These are phyloP conservation scores for Caenorhabditis panamensis DNA, from an alignment of 2,888 invertebrate genomes.

Conservation along the genomic window DNA sequence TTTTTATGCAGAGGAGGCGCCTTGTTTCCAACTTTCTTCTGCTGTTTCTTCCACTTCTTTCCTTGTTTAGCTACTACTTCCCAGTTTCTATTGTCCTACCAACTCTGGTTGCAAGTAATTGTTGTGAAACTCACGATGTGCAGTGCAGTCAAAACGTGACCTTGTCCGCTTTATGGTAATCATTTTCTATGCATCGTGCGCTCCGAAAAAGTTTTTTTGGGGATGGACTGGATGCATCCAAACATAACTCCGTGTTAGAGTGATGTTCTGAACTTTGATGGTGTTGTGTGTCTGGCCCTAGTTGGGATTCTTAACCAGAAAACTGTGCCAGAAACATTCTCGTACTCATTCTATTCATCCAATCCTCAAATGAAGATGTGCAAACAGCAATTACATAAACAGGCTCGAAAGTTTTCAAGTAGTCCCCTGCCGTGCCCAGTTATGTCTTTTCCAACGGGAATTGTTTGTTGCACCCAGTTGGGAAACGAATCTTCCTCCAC, in stretches of 20 bases:
- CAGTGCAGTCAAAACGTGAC: background rate
- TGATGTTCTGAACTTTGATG: background rate
- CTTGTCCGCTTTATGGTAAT: conserved; percentile 12
- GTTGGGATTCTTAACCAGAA: too few species aligned
- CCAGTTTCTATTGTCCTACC: conserved; percentile 22
- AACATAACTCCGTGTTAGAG: background rate
- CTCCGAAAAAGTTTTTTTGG: background rate
- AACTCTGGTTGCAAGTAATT: background rate
- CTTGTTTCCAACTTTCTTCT: conserved; percentile 48
- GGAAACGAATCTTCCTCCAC: conserved; percentile 41
- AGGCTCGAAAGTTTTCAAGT: conserved; percentile 49
- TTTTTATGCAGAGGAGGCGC: conserved; percentile 29
- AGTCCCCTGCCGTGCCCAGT: conserved; percentile 22
- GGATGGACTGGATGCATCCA: background rate
- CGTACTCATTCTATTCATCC: too few species aligned
- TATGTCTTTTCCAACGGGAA: conserved; percentile 33
- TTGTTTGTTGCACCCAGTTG: conserved; percentile 48
- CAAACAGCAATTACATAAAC: conserved; percentile 50
- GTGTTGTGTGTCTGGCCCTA: too few species aligned
- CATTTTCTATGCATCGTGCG: conserved; percentile 10
- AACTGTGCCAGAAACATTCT: too few species aligned
- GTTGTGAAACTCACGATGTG: background rate
- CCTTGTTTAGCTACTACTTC: background rate
- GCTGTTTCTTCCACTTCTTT: conserved; percentile 5
- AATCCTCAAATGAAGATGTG: conserved; percentile 9